A percentile compares a stretch with the other conserved stretches of the same genome.
These are phyloP conservation scores for Enteromius paludinosus DNA, from an alignment of 2,797 vertebrate genomes.

Conservation along the genomic window DNA sequence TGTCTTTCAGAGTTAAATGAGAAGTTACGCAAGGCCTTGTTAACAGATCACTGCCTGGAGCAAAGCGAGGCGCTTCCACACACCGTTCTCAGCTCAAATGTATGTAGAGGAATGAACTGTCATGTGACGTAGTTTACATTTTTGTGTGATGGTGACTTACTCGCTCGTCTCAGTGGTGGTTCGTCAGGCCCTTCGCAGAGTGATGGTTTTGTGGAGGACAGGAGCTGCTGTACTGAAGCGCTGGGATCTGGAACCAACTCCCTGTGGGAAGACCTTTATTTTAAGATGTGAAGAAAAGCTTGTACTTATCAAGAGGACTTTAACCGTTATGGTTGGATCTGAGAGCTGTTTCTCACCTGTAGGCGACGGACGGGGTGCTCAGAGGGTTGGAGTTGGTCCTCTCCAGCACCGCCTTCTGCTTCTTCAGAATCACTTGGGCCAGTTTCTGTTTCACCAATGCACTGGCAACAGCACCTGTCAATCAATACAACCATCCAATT, in stretches of 20 bases:
- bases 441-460: slow-evolving; percentile 93
- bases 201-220: slow-evolving; percentile 78
- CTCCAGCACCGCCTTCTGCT: slow-evolving; percentile 89
- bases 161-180: slow-evolving; percentile 88
- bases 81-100: background rate
- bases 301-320: background rate
- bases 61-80: background rate
- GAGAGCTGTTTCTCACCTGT: slow-evolving; percentile 78
- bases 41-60: slow-evolving; percentile 18
- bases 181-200: slow-evolving; percentile 83
- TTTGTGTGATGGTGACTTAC: slow-evolving; percentile 68
- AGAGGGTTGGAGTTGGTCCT: slow-evolving; percentile 81
- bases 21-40: slow-evolving; percentile 12
- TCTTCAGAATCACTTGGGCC: slow-evolving; percentile 93
- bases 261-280: slow-evolving; percentile 68
- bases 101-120: slow-evolving; percentile 18
- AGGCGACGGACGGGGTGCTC: slow-evolving; percentile 77
- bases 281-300: background rate
- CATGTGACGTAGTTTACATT: slow-evolving; percentile 31
- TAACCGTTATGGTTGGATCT: background rate
- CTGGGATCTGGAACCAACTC: slow-evolving; percentile 85
- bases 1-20: slow-evolving; percentile 21
- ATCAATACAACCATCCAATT: slow-evolving; percentile 55
- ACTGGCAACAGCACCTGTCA: slow-evolving; percentile 92
- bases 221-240: slow-evolving; percentile 75